Conservation (phyloP, 1,140 invertebrate genomes). For the Harpegnathos saltator region DNA sequence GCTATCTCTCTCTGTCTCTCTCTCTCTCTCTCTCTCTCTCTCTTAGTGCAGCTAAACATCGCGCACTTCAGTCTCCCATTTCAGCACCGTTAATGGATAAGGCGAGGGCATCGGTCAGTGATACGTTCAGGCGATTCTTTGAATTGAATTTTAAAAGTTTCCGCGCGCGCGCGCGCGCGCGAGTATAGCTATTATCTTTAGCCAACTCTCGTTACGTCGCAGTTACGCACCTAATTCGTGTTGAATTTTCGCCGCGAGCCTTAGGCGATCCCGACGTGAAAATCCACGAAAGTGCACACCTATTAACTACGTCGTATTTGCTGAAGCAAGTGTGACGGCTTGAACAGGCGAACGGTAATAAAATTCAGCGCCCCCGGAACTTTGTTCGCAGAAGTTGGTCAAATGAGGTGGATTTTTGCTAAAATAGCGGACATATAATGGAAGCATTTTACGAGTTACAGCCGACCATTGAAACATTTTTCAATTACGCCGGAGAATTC, state of each 20-base stretch:
- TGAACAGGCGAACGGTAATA: conserved; percentile 39
- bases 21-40: background rate
- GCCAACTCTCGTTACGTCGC: conserved; percentile 13
- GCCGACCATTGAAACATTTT: conserved; percentile 51
- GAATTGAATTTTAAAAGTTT: background rate
- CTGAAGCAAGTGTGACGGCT: conserved; percentile 43
- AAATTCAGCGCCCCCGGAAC: conserved; percentile 50
- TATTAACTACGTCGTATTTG: conserved; percentile 56
- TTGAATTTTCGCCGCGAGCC: conserved; percentile 42
- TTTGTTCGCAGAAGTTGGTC: conserved; percentile 49
- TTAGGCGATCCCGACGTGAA: conserved; percentile 49
- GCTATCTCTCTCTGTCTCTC: background rate
- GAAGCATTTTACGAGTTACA: conserved; percentile 46
- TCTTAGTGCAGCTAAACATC: conserved; percentile 9
- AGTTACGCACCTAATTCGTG: background rate
- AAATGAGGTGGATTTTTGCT: conserved; percentile 60
- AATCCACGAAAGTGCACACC: conserved; percentile 47
- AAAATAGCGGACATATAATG: conserved; percentile 40
- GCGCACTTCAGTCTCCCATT: background rate
- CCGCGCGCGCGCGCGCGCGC: background rate
- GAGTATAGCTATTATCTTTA: conserved; percentile 33
- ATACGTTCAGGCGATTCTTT: background rate
- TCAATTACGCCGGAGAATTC: conserved; percentile 52
- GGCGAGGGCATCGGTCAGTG: background rate
- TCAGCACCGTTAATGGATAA: background rate